These are phyloP conservation scores for Parotocinclus haroldoi DNA, from an alignment of 2,797 vertebrate species.

Conservation along the genomic window DNA sequence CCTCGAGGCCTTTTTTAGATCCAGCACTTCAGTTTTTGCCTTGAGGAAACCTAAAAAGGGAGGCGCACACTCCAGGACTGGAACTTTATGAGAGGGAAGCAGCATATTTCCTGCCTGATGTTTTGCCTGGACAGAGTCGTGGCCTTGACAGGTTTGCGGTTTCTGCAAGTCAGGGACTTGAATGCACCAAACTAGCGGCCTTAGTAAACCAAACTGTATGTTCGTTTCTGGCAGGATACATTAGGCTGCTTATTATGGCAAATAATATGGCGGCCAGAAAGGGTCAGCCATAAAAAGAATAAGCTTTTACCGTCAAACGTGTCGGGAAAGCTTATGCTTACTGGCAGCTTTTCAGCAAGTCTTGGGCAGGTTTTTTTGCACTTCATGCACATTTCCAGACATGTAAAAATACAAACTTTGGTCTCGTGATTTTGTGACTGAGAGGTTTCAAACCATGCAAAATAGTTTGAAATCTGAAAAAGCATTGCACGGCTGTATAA, in stretches of 20 bases:
- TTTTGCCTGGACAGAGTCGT: constrained; percentile 9
- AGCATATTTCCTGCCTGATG: constrained; percentile 24
- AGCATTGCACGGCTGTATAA: too few relatives aligned
- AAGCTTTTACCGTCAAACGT: constrained; percentile 3
- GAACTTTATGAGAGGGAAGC: constrained; percentile 12
- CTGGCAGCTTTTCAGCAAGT: background rate
- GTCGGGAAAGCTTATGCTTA: constrained; percentile 6
- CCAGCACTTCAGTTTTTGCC: constrained; percentile 16
- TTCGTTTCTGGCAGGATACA: constrained; percentile 12
- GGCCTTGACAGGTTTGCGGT: constrained; percentile 24
- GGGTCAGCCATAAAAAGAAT: background rate
- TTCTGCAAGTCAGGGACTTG: constrained; percentile 21
- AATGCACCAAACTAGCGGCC: background rate
- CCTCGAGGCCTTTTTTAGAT: constrained; percentile 17
- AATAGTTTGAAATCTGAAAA: too few relatives aligned
- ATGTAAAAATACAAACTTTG: background rate
- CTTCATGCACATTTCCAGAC: constrained; percentile 3
- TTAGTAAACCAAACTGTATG: constrained; percentile 15
- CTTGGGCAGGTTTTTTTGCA: background rate
- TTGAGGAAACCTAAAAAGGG: constrained; percentile 26
- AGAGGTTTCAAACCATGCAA: too few relatives aligned
- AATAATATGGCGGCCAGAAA: constrained; percentile 5
- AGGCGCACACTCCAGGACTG: constrained; percentile 13
- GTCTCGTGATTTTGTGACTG: too few relatives aligned
- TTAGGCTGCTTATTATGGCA: constrained; percentile 2